Conservation (phyloP, 2,888 invertebrate species). For the Metopia argyrocephala region DNA sequence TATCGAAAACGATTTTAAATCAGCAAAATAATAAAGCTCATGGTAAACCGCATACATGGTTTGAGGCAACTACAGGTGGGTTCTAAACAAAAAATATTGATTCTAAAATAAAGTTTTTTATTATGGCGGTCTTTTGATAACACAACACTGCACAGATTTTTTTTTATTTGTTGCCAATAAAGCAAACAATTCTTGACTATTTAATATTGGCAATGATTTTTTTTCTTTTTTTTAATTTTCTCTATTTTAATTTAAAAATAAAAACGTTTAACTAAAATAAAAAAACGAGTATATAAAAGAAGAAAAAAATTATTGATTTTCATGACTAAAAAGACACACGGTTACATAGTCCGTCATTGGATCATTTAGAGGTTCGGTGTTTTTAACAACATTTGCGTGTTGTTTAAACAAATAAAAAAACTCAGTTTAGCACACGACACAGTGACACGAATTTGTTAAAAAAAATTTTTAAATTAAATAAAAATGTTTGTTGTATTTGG, state of each 20-base stretch:
- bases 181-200: too few species aligned
- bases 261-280: too few species aligned
- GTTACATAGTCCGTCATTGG: not conserved
- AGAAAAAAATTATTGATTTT: slow-evolving; percentile 7
- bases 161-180: too few species aligned
- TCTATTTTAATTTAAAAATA: not conserved
- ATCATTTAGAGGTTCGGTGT: not conserved
- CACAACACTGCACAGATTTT: too few species aligned
- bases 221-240: not conserved
- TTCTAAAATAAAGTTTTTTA: too few species aligned
- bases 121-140: too few species aligned
- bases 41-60: slow-evolving; percentile 35
- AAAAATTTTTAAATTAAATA: slow-evolving; percentile 4
- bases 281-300: too few species aligned
- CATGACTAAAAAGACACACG: not conserved
- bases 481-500: not conserved
- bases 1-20: not conserved
- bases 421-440: slow-evolving; percentile 60
- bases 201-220: not conserved
- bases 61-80: not conserved
- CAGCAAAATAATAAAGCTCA: slow-evolving; percentile 34
- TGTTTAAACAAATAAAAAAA: slow-evolving; percentile 27
- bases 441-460: slow-evolving; percentile 61
- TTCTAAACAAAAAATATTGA: too few species aligned
- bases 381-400: slow-evolving; percentile 55